phyloP scores from a whole-genome alignment of 2,113 vertebrate genomes.

The Arenaria interpres region DNA sequence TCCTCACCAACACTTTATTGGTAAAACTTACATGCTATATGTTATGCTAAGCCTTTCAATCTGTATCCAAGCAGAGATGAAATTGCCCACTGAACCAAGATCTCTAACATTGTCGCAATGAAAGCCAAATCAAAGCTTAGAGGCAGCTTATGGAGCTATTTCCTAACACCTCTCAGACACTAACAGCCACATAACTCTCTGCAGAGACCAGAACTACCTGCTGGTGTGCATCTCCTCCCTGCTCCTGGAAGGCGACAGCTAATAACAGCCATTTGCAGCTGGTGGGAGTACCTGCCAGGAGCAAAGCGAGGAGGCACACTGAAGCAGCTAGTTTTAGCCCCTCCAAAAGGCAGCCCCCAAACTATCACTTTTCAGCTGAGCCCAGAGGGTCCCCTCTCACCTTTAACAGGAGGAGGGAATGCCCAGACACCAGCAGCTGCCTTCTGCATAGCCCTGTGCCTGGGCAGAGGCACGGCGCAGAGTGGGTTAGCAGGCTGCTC shows the following conservation, averaged over 20 bases:
- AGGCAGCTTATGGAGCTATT: not conserved
- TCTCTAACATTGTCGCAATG: not conserved
- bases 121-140: not conserved
- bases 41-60: not conserved
- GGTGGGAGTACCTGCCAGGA: not conserved
- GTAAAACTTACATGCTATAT: not conserved
- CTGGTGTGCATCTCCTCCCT: not conserved
- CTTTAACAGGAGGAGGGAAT: not conserved
- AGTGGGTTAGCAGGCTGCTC: accelerated
- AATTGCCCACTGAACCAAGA: not conserved
- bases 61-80: not conserved
- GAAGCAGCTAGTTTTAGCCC: not conserved
- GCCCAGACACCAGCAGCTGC: not conserved
- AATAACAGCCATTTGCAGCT: not conserved
- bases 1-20: not conserved
- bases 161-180: not conserved
- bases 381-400: not conserved
- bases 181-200: not conserved
- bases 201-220: not conserved
- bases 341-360: not conserved
- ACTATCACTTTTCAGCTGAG: not conserved
- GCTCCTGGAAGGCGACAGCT: not conserved
- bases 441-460: not conserved
- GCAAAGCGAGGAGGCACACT: not conserved
- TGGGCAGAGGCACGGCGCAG: not conserved